Evolutionary conservation across 2,797 vertebrate genomes (phyloP).

Genomic region (Lemur catta): DNA sequence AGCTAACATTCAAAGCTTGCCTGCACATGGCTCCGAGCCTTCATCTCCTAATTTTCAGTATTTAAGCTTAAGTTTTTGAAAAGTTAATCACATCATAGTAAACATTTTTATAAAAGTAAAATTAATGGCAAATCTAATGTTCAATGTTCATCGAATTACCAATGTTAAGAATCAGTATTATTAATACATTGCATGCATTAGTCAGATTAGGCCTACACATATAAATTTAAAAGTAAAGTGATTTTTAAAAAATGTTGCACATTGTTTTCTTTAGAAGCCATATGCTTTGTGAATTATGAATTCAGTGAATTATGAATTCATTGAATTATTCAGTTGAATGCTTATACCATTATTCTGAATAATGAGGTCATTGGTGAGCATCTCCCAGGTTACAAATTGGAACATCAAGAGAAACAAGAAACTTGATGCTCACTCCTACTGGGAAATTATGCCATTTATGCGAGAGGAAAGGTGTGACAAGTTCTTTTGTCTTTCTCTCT

Average conservation of each 20-base stretch:
- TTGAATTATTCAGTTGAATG: not conserved
- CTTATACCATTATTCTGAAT: not conserved
- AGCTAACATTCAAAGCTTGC: not conserved
- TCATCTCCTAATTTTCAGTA: not conserved
- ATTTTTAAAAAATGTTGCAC: not conserved
- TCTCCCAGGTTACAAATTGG: not conserved
- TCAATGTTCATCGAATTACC: not conserved
- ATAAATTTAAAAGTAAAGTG: slow-evolving; percentile 6
- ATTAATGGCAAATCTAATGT: not conserved
- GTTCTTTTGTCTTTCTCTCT: not conserved
- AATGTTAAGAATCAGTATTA: not conserved
- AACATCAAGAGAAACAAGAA: not conserved
- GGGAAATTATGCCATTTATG: not conserved
- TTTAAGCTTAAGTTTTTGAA: not conserved
- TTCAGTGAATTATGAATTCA: not conserved
- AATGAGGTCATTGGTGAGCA: not conserved
- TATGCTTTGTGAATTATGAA: not conserved
- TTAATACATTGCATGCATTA: not conserved
- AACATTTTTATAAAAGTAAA: slow-evolving; percentile 13
- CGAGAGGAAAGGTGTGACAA: not conserved
- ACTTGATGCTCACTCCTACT: not conserved
- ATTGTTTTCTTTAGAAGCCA: not conserved
- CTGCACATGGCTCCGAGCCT: not conserved
- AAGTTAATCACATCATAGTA: not conserved
- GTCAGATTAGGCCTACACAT: not conserved